A percentile compares a stretch with the other conserved stretches of the same genome.
Evolutionary conservation across 2,113 vertebrate genomes (phyloP).

Genomic region (Oncorhynchus gorbuscha): DNA sequence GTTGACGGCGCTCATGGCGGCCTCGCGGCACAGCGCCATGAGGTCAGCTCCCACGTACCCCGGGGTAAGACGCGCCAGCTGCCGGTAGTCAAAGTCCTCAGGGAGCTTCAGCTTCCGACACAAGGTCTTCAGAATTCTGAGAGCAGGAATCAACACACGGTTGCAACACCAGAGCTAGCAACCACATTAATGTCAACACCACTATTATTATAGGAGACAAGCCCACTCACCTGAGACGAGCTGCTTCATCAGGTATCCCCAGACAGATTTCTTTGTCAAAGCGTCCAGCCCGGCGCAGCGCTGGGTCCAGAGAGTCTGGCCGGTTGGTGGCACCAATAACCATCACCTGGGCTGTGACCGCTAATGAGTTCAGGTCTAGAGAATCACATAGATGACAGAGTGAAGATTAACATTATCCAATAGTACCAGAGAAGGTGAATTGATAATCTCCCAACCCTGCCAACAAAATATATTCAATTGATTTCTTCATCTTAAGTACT

Average conservation of each 20-base stretch:
- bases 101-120: conserved; percentile 88
- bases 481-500: no score
- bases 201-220: neutral
- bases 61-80: conserved; percentile 85
- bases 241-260: conserved; percentile 90
- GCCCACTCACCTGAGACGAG: conserved; percentile 81
- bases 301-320: conserved; percentile 91
- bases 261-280: conserved; percentile 95
- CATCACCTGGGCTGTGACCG: conserved; percentile 80
- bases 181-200: neutral
- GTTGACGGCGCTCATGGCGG: conserved; percentile 85
- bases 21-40: conserved; percentile 92
- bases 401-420: neutral
- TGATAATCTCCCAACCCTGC: no score
- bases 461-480: no score
- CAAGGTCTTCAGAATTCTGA: conserved; percentile 89
- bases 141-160: neutral
- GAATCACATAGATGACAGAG: neutral
- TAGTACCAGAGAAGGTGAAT: neutral
- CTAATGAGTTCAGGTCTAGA: conserved; percentile 83
- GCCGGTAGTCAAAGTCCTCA: conserved; percentile 75
- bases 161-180: neutral
- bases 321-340: conserved; percentile 96
- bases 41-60: conserved; percentile 95
- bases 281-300: conserved; percentile 89